Conservation (phyloP, 1,140 invertebrate genomes). For the Lepidurus couesii region DNA sequence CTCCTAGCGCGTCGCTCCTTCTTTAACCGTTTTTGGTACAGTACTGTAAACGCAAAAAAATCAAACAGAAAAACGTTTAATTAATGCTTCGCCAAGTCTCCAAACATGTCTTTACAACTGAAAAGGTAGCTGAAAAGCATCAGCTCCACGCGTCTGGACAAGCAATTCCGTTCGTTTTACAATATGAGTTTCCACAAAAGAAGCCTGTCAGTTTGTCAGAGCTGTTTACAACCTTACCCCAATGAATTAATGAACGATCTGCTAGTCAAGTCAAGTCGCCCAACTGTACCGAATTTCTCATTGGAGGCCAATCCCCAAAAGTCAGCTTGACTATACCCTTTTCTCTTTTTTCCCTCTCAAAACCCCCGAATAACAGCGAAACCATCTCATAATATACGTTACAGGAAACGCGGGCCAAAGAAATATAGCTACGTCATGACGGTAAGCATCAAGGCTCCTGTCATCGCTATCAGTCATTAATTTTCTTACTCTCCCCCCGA, state of each 20-base stretch:
- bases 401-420: conserved; percentile 6
- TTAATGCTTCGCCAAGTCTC: conserved; percentile 23
- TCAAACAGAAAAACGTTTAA: conserved; percentile 37
- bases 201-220: conserved; percentile 17
- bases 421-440: conserved; percentile 18
- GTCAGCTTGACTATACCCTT: background rate
- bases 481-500: background rate
- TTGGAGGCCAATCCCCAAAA: background rate
- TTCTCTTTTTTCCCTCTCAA: background rate
- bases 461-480: conserved; percentile 22
- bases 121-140: background rate
- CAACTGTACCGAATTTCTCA: conserved; percentile 4
- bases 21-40: conserved; percentile 78
- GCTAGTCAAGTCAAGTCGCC: background rate
- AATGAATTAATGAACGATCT: conserved; percentile 22
- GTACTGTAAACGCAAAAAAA: conserved; percentile 57
- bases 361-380: background rate
- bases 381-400: conserved; percentile 15
- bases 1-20: conserved; percentile 75
- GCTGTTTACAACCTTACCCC: conserved; percentile 23
- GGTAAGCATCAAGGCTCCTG: conserved; percentile 20
- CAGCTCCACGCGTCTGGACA: background rate
- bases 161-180: background rate
- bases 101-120: background rate
- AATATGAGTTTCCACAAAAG: background rate